Evolutionary conservation across 92 coral and sea anemone genomes (phyloP), one percentile per base, ranked within the genome.

Genomic region (Meandrina meandrites): DNA sequence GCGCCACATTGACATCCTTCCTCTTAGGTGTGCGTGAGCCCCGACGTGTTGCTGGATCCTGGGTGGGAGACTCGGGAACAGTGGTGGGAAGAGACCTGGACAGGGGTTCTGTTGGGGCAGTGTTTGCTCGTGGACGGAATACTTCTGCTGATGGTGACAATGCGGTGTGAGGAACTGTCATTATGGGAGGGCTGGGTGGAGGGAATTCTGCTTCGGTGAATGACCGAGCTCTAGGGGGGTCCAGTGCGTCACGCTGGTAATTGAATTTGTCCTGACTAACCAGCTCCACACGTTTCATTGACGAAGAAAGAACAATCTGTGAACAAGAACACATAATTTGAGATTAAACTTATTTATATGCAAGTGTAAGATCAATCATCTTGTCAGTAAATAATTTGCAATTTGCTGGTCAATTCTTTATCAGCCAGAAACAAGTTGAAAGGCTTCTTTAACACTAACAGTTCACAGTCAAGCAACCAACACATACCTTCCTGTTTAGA

Each of bases 1-100:
- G 99, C 9, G 99, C 99, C 36, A 91, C 96, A 78, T 97, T 89
- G 19, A 93, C 96, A 87, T 97, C 99, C 71, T 96, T 95, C 12
- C 98, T 91, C 82, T 95, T 97, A 17, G 99, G 99, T 28, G 99
- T 97, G 36, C 98, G 93, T n/a, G 99, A 93, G 12, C 99, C 99
- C 81, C 84, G 96, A 5, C 94, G 82, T 9, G 79, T 32, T 40
- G 14, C 53, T 48, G 79, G 95, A 64, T 96, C 94, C 58, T 90
- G 87, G 34, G 87, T 88, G 24, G 97, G 97, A 31, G 95, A 85
- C 78, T 90, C 95, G 8, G 98, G 98, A 22, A 97, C 97, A 14
- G 92, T 53, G 14, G 99, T 92, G 5, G 99, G 99, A 12, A 97
- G 96, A 27, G 99, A 97, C 36, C 96, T 85, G 19, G 99, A 97